phyloP scores from a whole-genome alignment of 2,113 vertebrate genomes.

The Equus przewalskii region DNA sequence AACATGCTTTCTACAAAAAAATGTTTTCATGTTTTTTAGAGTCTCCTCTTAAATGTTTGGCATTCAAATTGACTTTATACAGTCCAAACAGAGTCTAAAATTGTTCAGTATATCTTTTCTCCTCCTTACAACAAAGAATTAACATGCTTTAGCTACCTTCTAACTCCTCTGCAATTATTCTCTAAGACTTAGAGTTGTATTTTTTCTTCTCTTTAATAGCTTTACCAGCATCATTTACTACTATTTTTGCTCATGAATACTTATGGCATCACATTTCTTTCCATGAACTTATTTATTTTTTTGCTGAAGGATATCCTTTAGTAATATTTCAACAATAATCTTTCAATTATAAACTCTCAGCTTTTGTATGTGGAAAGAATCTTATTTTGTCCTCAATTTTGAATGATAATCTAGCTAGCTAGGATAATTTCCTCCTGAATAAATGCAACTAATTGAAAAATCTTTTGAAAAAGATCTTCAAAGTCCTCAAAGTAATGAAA shows the following conservation, averaged over 20 bases:
- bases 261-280: not conserved
- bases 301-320: slow-evolving; percentile 3
- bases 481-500: not conserved
- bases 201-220: not conserved
- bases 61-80: not conserved
- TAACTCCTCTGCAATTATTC: not conserved
- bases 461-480: not conserved
- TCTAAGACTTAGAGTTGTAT: not conserved
- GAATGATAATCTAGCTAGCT: not conserved
- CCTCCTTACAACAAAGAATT: not conserved
- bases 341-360: not conserved
- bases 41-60: not conserved
- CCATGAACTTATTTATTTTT: not conserved
- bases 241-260: not conserved
- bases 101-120: not conserved
- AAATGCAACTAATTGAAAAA: slow-evolving; percentile 12
- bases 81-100: not conserved
- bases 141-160: not conserved
- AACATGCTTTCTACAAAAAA: not conserved
- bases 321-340: not conserved
- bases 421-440: not conserved
- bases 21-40: not conserved
- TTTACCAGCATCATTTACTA: not conserved
- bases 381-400: not conserved
- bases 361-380: not conserved